Evolutionary conservation across 2,888 invertebrate genomes (phyloP), one percentile per base, ranked within the genome.

Genomic region (Eumacrocentrus americanus): DNA sequence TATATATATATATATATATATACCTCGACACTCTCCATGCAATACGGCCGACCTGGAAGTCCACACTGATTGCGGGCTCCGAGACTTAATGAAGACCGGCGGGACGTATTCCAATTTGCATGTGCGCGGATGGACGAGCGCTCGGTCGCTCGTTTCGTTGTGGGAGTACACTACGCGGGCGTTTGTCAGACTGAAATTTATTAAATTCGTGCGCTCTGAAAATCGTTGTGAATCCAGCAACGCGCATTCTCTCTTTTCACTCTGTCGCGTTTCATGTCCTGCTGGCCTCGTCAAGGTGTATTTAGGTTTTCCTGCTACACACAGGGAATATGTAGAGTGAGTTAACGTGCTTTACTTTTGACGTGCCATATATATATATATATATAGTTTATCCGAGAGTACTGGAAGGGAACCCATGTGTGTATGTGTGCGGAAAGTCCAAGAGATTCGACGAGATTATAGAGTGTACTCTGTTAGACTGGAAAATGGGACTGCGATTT

Each of bases 71-170:
- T 69, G 65, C 69, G 48, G 64, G 65, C 60, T 29, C 29, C 48
- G 25, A 16, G 59, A 70, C 64, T 70, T 71, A 69, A 71, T 71
- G 66, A 70, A 69, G 65, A 70, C 67, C 52, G 63, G 54, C 65
- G 64, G 63, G 52, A 64, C 58, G 66, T 59, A 58, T 64, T 64
- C 67, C 68, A 72, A 69, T 70, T 72, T 70, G 61, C 67, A 68
- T 65, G 55, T 63, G 64, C 58, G 67, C 61, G 38, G 55, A 51
- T 66, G 67, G 62, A 51, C 35, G 51, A 52, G 23, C 6, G 40
- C 42, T 56, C 60, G 46, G 60, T 51, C 40, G 23, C 56, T 57
- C 57, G 52, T 60, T 60, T 60, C 40, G 47, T 40, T 7, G 25
- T 14, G 23, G 54, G 25, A 18, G n/a, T 40, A n/a, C n/a, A n/a